These are phyloP conservation scores for Eupithecia dodoneata DNA, from an alignment of 2,888 invertebrate genomes.

Conservation along the genomic window DNA sequence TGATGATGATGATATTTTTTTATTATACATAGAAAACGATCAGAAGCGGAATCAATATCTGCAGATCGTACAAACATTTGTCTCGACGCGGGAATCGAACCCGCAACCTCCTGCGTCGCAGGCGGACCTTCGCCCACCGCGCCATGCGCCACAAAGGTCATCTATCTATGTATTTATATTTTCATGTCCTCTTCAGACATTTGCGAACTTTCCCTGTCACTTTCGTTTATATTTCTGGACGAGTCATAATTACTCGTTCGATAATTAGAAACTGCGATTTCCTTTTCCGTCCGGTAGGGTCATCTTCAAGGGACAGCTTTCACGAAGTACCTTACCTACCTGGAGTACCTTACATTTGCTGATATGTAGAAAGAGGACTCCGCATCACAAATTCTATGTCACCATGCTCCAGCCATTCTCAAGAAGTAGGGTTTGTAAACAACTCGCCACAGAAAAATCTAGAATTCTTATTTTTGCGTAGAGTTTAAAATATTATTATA, in stretches of 20 bases:
- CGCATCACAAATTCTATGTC: neutral
- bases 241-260: conserved; percentile 8
- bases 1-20: no score
- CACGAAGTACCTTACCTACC: conserved; percentile 15
- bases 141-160: no score
- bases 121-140: no score
- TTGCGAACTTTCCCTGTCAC: neutral
- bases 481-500: no score
- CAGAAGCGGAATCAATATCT: no score
- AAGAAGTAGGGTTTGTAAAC: no score
- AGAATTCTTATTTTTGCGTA: no score
- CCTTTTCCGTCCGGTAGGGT: conserved; percentile 37
- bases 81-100: no score
- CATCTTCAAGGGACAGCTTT: conserved; percentile 42
- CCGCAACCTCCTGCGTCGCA: no score
- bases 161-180: neutral
- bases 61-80: no score
- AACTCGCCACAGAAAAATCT: no score
- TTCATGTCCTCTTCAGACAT: conserved; percentile 6
- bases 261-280: conserved; percentile 30
- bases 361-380: neutral
- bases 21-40: no score
- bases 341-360: neutral
- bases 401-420: neutral
- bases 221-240: conserved; percentile 5